Conservation (phyloP, 2,797 vertebrate genomes). For the Hydrophis major region DNA sequence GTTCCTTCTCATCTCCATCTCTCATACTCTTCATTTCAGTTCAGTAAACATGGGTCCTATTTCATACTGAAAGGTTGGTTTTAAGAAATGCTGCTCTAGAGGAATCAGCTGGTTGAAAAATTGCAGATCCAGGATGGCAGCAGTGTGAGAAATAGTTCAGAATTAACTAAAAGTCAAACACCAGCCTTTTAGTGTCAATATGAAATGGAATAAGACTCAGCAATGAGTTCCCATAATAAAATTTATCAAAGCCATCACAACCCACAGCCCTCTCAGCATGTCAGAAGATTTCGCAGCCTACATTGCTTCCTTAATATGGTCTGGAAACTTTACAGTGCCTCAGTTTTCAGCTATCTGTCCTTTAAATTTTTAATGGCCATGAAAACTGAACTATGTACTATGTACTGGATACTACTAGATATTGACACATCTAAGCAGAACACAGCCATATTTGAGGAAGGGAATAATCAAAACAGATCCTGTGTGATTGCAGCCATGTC, state of each 20-base stretch:
- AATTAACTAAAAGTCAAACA: background rate
- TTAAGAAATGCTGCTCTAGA: background rate
- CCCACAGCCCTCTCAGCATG: background rate
- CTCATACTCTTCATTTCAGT: too few species aligned
- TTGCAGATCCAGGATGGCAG: background rate
- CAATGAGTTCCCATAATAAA: background rate
- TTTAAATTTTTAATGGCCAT: background rate
- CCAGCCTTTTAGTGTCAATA: too few species aligned
- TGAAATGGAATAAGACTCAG: background rate
- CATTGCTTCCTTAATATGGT: background rate
- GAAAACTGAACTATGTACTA: background rate
- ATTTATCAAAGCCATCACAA: background rate
- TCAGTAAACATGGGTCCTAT: background rate
- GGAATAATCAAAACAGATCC: background rate
- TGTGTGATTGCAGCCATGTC: background rate
- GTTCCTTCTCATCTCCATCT: background rate
- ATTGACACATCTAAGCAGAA: background rate
- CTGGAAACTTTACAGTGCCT: background rate
- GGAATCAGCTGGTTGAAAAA: background rate
- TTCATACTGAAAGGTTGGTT: background rate
- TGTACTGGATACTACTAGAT: background rate
- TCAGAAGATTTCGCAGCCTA: background rate
- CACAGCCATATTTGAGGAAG: background rate
- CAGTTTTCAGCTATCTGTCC: background rate
- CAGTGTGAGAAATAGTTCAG: background rate